A percentile compares a stretch with the other conserved stretches of the same genome.
These are phyloP conservation scores for Ormia ochracea DNA, from an alignment of 2,888 invertebrate genomes.

Conservation along the genomic window DNA sequence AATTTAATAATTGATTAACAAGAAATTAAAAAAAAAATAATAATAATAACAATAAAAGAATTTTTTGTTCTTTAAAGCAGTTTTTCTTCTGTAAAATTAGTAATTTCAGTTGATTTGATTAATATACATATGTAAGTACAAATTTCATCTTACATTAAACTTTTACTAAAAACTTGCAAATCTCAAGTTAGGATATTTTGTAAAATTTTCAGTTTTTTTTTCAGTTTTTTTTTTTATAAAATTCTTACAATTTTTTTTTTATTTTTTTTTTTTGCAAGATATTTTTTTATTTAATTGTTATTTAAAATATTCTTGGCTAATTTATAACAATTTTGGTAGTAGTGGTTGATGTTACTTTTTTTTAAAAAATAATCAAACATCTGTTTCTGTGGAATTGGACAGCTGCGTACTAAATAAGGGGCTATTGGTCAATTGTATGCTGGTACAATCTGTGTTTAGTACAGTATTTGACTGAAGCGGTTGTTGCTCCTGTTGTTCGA, in stretches of 20 bases:
- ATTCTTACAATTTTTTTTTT: neutral
- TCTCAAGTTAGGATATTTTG: neutral
- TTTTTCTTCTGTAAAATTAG: too few species aligned
- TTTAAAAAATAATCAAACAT: conserved; percentile 71
- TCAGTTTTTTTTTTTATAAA: neutral
- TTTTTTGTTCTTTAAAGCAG: neutral
- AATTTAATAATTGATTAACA: neutral
- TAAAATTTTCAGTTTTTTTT: neutral
- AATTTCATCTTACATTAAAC: neutral
- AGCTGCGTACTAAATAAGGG: conserved; percentile 56
- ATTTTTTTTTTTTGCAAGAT: too few species aligned
- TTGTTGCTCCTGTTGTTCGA: conserved; percentile 41
- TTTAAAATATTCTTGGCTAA: conserved; percentile 6
- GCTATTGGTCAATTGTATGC: conserved; percentile 44
- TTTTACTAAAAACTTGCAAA: neutral
- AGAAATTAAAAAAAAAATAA: neutral
- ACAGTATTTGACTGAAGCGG: neutral
- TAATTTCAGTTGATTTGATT: neutral
- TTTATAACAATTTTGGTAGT: conserved; percentile 40
- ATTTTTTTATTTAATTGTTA: neutral
- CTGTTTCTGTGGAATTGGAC: conserved; percentile 69
- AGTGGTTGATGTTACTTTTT: conserved; percentile 24
- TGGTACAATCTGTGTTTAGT: conserved; percentile 7
- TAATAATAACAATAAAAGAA: neutral
- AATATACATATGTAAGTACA: too few species aligned